Conservation (phyloP, 2,888 invertebrate genomes). For the Agrilus biguttatus region DNA sequence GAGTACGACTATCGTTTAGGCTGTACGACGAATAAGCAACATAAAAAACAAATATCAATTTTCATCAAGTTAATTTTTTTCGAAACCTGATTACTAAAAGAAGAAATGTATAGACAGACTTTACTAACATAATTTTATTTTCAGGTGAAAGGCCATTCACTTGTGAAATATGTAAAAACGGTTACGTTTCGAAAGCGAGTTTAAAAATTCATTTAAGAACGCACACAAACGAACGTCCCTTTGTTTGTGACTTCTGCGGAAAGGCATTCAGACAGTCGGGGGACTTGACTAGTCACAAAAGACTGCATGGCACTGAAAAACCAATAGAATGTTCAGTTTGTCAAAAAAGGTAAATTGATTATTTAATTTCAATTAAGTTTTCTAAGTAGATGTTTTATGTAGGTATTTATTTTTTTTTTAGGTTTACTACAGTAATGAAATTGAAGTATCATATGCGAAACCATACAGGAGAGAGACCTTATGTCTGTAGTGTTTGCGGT, state of each 20-base stretch:
- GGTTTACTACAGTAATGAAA: slow-evolving; percentile 33
- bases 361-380: too few species aligned
- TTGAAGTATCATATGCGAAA: slow-evolving; percentile 33
- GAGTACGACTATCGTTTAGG: too few species aligned
- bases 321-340: slow-evolving; percentile 32
- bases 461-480: slow-evolving; percentile 32
- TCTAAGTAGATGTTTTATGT: not conserved
- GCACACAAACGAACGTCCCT: slow-evolving; percentile 33
- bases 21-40: too few species aligned
- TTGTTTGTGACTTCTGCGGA: slow-evolving; percentile 32
- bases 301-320: slow-evolving; percentile 32
- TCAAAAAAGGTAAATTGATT: slow-evolving; percentile 24
- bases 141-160: slow-evolving; percentile 30
- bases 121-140: slow-evolving; percentile 5
- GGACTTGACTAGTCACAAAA: slow-evolving; percentile 31
- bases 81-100: not conserved
- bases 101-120: not conserved
- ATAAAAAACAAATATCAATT: too few species aligned
- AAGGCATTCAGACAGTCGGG: slow-evolving; percentile 33
- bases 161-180: slow-evolving; percentile 32
- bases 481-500: slow-evolving; percentile 30
- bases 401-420: slow-evolving; percentile 11
- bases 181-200: slow-evolving; percentile 32
- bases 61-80: too few species aligned
- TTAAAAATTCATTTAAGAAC: slow-evolving; percentile 34